These are phyloP conservation scores for Bursaphelenchus mucronatus DNA, from an alignment of 1,140 invertebrate species.

Conservation along the genomic window DNA sequence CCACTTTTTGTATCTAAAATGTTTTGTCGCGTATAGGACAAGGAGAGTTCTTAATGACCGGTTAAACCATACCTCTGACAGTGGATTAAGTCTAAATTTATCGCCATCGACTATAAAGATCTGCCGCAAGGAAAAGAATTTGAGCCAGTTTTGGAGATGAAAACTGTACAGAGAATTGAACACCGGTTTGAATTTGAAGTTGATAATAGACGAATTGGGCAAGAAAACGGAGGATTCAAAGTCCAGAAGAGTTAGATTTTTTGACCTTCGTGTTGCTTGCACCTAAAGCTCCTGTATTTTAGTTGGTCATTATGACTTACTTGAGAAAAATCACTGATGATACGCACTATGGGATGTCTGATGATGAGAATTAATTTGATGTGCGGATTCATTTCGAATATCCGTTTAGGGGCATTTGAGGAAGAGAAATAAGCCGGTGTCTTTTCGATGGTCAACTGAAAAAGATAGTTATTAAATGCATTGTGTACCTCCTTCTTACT, in stretches of 20 bases:
- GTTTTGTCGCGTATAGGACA: slow-evolving; percentile 1
- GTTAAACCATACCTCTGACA: slow-evolving; percentile 40
- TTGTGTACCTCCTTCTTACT: slow-evolving; percentile 24
- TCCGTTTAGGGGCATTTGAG: slow-evolving; percentile 40
- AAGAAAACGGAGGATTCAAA: slow-evolving; percentile 49
- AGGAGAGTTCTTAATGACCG: too few relatives aligned
- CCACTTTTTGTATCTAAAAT: slow-evolving; percentile 48
- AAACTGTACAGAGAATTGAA: slow-evolving; percentile 50
- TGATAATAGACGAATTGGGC: slow-evolving; percentile 23
- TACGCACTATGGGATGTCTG: slow-evolving; percentile 48
- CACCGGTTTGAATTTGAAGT: slow-evolving; percentile 49
- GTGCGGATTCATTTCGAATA: slow-evolving; percentile 45
- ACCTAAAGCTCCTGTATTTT: slow-evolving; percentile 4
- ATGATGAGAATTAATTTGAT: slow-evolving; percentile 57
- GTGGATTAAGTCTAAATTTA: slow-evolving; percentile 44
- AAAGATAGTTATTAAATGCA: slow-evolving; percentile 1
- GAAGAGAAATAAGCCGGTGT: slow-evolving; percentile 58
- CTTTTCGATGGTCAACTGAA: slow-evolving; percentile 54
- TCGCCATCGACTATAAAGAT: slow-evolving; percentile 52
- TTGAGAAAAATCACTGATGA: slow-evolving; percentile 56
- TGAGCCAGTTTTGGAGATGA: slow-evolving; percentile 48
- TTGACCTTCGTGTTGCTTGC: not conserved
- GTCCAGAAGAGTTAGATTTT: slow-evolving; percentile 43
- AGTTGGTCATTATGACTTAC: slow-evolving; percentile 28
- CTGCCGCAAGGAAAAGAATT: slow-evolving; percentile 40